A percentile compares a stretch with the other conserved stretches of the same genome.
Conservation (phyloP, 2,113 vertebrate species). For the Nyctibius bracteatus region DNA sequence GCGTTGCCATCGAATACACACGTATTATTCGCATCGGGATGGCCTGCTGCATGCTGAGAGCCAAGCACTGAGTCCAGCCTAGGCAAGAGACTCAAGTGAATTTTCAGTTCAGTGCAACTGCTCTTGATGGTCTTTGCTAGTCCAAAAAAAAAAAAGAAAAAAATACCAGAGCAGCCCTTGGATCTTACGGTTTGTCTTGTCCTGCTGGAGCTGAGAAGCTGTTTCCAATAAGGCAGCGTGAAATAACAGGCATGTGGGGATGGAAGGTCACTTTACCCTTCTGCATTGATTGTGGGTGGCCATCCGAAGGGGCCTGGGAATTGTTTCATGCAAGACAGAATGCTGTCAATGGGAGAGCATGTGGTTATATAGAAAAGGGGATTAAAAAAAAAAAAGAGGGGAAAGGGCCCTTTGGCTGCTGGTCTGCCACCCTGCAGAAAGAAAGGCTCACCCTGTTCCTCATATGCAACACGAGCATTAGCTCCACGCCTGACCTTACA, state of each 20-base stretch:
- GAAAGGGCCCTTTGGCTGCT: not conserved
- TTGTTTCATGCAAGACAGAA: not conserved
- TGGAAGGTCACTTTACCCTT: constrained; percentile 20
- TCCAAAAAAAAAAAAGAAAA: not conserved
- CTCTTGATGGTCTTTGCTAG: not conserved
- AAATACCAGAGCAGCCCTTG: not conserved
- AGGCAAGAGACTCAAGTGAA: not conserved
- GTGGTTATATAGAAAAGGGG: not conserved
- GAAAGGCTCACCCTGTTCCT: not conserved
- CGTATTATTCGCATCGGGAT: not conserved
- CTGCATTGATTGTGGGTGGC: constrained; percentile 49
- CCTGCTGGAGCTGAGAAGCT: constrained; percentile 13
- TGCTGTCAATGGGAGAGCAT: not conserved
- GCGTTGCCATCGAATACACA: not conserved
- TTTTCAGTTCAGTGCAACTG: not conserved
- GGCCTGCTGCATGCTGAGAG: not conserved
- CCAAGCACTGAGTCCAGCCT: not conserved
- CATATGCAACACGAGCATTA: not conserved
- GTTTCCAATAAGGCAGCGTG: constrained; percentile 53
- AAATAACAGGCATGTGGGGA: constrained; percentile 43
- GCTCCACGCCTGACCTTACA: not conserved
- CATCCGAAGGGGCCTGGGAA: constrained; percentile 23
- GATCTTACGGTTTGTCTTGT: constrained; percentile 6
- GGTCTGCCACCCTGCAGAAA: not conserved
- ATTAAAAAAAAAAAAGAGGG: not conserved